Evolutionary conservation across 2,113 vertebrate species (phyloP), one percentile per base, ranked within the genome.

Genomic region (Oxyruncus cristatus): DNA sequence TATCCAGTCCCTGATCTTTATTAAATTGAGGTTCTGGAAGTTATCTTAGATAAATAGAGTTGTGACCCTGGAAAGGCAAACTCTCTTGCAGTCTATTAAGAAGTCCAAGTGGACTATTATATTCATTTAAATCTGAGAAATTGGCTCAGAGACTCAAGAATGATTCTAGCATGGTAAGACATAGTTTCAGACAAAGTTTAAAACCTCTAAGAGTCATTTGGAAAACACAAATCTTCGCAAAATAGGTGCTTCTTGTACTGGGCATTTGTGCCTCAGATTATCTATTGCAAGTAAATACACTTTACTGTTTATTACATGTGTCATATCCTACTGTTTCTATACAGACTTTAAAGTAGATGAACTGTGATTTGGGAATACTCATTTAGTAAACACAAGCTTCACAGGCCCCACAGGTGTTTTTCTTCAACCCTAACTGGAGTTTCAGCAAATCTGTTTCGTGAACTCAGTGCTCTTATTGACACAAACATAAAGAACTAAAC

Each of bases 321-420:
- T 41, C 85, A 20, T 63, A 8, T 49, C 20, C 65, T 56, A 72
- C 12, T 35, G 6, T 20, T 78, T 86, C 66, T 49, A 20, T n/a
- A 37, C 6, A 58, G 8, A 55, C 63, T 55, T 84, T 24, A 63
- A 92, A 63, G 22, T 18, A 67, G 9, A 41, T 19, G 1, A 79
- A 49, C 7, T 30, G 2, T 42, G 35, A 66, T 62, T 90, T 76
- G 27, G 23, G 37, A 77, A 70, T 14, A 33, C 4, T 63, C 15
- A 50, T 70, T 93, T 67, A 65, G 46, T 35, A 86, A 90, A 76
- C 37, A 62, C 8, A 92, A 35, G 9, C 7, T 90, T 77, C 32
- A 70, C 4, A 3, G 42, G 4, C 1, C 6, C 9, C 12, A 15
- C 4, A 56, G 11, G 4, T 50, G 4, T 39, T 61, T 59, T 50